Base-by-base conservation (phyloP, 2,113 vertebrate species). In the Electrona antarctica region DNA sequence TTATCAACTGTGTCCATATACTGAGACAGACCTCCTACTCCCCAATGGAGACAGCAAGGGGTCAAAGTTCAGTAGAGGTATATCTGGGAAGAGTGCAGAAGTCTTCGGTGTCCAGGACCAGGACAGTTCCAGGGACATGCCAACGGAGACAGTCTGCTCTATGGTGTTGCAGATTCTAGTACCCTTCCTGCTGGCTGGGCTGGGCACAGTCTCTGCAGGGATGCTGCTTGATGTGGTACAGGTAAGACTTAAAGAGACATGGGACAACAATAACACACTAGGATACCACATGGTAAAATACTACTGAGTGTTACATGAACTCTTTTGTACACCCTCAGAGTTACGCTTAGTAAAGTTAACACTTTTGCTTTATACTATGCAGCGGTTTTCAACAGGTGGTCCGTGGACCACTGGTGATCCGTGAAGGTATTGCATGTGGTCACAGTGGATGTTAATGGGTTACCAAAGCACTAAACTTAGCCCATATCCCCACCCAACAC, bases 151-250 rank as follows among this genome's bases (percentile, higher is more conserved):
- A 0, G 8, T 80, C 7, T 80, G 91, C 69, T 88, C 91, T 79
- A 93, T 95, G 78, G 71, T 90, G 7, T 79, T 93, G 74, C 96
- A 98, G 88, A 90, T 97, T 12, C 74, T 95, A 29, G 63, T 95
- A 83, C 96, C 96, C 0, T 92, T 95, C 73, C 89, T 97, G 33
- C 84, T 98, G 69, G 93, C 95, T 0, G 95, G 96, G 9, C 61
- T 96, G 55, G 95, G 95, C 48, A 93, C 95, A 69, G 91, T 97
- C 68, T 84, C 85, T 13, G 95, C 95, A 3, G 95, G 96, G 45
- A 87, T 97, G 82, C 79, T 97, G 83, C 94, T 97, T 67, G 92
- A 96, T 74, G 46, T 86, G 12, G 82, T 98, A 78, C 95, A 96
- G 90, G 92, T 93, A 51, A 89, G 85, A 13, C 7, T 21, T 7